Conservation (phyloP, 1,140 invertebrate species). For the Polyergus mexicanus region DNA sequence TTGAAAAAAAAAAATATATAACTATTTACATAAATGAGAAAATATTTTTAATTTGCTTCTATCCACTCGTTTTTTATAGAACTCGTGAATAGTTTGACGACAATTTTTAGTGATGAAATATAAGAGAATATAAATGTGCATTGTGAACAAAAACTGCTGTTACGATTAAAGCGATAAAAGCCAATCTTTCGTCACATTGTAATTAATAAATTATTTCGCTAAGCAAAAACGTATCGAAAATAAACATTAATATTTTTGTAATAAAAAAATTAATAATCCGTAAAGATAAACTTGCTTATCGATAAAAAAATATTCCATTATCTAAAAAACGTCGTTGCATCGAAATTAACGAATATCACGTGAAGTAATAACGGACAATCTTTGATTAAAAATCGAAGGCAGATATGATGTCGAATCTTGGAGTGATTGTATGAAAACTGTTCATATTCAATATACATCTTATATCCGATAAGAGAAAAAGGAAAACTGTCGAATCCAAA, state of each 20-base stretch:
- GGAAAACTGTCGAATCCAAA: not conserved
- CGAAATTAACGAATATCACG: not conserved
- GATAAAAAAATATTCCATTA: not conserved
- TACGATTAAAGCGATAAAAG: not conserved
- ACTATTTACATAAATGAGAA: not conserved
- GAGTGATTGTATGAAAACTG: constrained; percentile 28
- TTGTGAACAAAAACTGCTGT: not conserved
- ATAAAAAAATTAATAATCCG: constrained; percentile 7
- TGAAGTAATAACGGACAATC: not conserved
- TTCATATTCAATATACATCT: not conserved
- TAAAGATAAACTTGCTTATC: not conserved
- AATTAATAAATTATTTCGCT: not conserved
- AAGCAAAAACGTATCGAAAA: not conserved
- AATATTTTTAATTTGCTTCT: not conserved
- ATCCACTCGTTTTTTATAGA: not conserved
- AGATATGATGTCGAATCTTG: not conserved
- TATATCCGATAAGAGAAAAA: not conserved
- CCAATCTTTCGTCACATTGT: not conserved
- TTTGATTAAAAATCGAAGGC: not conserved
- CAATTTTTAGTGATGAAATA: not conserved
- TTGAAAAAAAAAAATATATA: not conserved
- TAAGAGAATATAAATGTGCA: not conserved
- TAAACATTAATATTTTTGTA: not conserved
- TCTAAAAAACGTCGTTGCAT: not conserved
- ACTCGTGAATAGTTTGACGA: constrained; percentile 7